phyloP scores from a whole-genome alignment of 2,888 invertebrate genomes.

The Marasmarcha lunaedactyla region DNA sequence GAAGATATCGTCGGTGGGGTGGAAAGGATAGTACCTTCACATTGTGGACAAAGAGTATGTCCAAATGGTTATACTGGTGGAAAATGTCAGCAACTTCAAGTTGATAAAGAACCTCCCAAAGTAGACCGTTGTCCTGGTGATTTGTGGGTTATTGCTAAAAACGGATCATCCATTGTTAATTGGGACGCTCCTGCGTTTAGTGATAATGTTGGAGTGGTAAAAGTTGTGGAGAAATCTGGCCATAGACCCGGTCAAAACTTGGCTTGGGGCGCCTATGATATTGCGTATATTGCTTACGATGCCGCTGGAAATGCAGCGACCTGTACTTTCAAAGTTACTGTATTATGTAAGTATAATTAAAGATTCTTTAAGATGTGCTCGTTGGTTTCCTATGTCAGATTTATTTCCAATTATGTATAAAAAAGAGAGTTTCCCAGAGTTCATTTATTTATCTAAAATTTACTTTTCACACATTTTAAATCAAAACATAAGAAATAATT shows the following conservation, averaged over 20 bases:
- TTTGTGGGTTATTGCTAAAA: constrained; percentile 93
- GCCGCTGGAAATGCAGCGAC: constrained; percentile 91
- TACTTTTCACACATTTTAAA: too few relatives aligned
- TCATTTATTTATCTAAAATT: not conserved
- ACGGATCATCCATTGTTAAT: constrained; percentile 88
- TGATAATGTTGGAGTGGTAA: constrained; percentile 87
- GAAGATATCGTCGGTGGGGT: constrained; percentile 90
- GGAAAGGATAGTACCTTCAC: constrained; percentile 90
- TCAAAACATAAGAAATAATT: too few relatives aligned
- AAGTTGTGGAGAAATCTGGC: constrained; percentile 85
- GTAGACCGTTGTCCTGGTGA: constrained; percentile 94
- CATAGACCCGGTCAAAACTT: constrained; percentile 90
- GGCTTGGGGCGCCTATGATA: constrained; percentile 91
- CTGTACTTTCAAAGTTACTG: constrained; percentile 91
- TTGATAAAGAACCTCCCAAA: constrained; percentile 87
- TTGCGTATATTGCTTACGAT: constrained; percentile 94
- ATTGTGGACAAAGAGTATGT: constrained; percentile 91
- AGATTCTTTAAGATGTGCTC: not conserved
- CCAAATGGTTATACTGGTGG: constrained; percentile 88
- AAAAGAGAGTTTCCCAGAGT: not conserved
- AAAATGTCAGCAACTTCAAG: constrained; percentile 86
- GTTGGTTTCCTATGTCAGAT: too few relatives aligned
- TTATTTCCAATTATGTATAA: not conserved
- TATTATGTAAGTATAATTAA: constrained; percentile 85
- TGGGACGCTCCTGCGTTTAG: constrained; percentile 95